Conservation (phyloP, 2,888 invertebrate species). For the Smittia aterrima region DNA sequence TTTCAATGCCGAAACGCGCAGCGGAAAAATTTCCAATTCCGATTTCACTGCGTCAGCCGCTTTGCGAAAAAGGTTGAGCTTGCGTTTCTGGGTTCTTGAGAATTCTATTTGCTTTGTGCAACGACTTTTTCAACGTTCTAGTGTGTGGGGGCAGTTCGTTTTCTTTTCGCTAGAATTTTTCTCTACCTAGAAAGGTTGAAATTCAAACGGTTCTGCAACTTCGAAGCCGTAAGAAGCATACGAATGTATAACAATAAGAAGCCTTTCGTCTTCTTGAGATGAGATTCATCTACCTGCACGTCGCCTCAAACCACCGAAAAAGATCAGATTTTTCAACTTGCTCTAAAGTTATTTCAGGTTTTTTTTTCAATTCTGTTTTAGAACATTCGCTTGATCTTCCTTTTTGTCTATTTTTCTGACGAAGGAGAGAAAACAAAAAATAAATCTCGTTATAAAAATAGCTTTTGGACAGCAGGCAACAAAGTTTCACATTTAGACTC, state of each 20-base stretch:
- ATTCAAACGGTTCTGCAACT: neutral
- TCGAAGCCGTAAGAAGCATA: neutral
- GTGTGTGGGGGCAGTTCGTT: neutral
- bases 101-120: neutral
- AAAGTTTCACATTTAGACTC: constrained; percentile 13
- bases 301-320: constrained; percentile 6
- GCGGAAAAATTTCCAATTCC: neutral
- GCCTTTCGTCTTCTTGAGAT: neutral
- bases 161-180: neutral
- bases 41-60: neutral
- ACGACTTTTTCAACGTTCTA: neutral
- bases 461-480: constrained; percentile 11
- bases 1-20: neutral
- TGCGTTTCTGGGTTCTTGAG: neutral
- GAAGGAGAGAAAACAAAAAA: constrained; percentile 3
- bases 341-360: neutral
- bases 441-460: constrained; percentile 7
- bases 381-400: neutral
- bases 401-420: constrained; percentile 13
- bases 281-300: constrained; percentile 18
- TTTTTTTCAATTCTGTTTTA: neutral
- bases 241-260: constrained; percentile 6
- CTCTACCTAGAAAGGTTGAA: constrained; percentile 15
- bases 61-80: neutral
- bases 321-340: constrained; percentile 2